Evolutionary conservation across 2,797 vertebrate species (phyloP), one percentile per base, ranked within the genome.

Genomic region (Catamblyrhynchus diadema): DNA sequence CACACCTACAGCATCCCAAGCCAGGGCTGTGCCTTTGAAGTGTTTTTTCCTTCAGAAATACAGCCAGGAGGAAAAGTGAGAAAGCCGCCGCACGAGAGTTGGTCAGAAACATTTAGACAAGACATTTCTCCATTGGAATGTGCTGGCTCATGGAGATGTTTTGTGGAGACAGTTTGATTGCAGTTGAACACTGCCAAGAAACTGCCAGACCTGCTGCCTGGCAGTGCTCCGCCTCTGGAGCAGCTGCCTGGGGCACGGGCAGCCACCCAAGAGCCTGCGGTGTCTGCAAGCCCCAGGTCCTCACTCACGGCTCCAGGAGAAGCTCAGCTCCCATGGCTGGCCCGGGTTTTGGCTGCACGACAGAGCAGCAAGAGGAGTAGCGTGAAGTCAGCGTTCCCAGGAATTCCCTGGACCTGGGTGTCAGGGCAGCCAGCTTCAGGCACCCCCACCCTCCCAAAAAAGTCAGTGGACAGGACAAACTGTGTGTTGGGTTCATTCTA

Each of bases 41-140:
- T 73, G 48, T 16, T 79, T 88, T 92, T 90, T 85, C 74, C 86
- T 92, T 85, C 88, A 90, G 93, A 90, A 94, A 90, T 71, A 51
- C 21, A 77, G 93, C 92, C 93, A 93, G 83, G 14, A 92, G 86
- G 92, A 67, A 87, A 95, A 96, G 90, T 67, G 81, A 94, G 90
- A 95, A 90, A 94, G 81, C 83, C 2, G 27, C 92, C 1, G 71
- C 95, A 95, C 83, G 81, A 95, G 92, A 97, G 86, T 62, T 93
- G 92, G 81, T 95, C 93, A 93, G 95, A 94, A 96, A 92, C 92
- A 78, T 82, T 96, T 96, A 96, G 93, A 96, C 94, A 95, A 96
- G 95, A 97, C 95, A 95, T 96, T 97, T 96, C 94, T 92, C 87
- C 88, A 81, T 93, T 39, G 96, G 96, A 96, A 96, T 96, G 95